These are phyloP conservation scores for Octonoba sinensis DNA, from an alignment of 2,888 invertebrate genomes.

Conservation along the genomic window DNA sequence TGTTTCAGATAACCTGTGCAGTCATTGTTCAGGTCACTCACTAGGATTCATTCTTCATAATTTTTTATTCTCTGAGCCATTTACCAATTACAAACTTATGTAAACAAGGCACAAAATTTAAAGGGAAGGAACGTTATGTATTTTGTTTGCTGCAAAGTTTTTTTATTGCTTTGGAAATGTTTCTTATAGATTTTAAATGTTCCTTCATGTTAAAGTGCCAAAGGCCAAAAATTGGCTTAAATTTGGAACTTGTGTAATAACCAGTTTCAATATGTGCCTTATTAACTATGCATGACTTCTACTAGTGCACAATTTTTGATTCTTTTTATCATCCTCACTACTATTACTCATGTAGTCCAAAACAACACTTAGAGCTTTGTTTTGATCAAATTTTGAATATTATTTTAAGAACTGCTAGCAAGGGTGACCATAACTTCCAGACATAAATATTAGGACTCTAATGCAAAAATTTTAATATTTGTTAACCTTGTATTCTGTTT, in stretches of 20 bases:
- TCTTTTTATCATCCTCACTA: slow-evolving; percentile 13
- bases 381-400: too few species aligned
- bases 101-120: too few species aligned
- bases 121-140: background rate
- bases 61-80: slow-evolving; percentile 8
- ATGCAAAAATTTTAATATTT: too few species aligned
- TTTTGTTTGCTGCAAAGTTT: background rate
- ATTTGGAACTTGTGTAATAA: slow-evolving; percentile 62
- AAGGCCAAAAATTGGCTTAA: slow-evolving; percentile 58
- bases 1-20: too few species aligned
- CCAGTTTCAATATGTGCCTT: slow-evolving; percentile 63
- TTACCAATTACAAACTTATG: too few species aligned
- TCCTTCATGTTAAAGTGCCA: slow-evolving; percentile 62
- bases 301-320: slow-evolving; percentile 41
- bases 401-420: background rate
- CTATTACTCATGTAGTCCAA: too few species aligned
- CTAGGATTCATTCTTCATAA: background rate
- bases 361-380: too few species aligned
- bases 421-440: background rate
- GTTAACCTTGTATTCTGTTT: too few species aligned
- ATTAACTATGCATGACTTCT: slow-evolving; percentile 44
- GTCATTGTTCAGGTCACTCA: too few species aligned
- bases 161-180: background rate
- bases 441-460: too few species aligned
- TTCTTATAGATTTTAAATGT: slow-evolving; percentile 42